Conservation (phyloP, 2,888 invertebrate species). For the Andrena hattorfiana region DNA sequence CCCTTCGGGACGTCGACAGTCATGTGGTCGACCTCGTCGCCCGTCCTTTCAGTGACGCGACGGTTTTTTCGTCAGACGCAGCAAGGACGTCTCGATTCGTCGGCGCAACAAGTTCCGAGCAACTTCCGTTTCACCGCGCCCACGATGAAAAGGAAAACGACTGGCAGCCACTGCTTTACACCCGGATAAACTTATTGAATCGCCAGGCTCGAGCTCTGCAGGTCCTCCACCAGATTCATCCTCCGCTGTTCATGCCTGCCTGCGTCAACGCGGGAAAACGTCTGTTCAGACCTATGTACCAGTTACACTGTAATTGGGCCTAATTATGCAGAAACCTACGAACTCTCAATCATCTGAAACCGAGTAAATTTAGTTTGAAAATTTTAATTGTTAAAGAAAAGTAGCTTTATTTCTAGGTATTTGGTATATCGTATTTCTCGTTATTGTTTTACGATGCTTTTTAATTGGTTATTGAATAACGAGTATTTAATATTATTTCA, state of each 20-base stretch:
- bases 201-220: conserved; percentile 16
- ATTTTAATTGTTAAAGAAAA: no score
- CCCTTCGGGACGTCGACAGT: not conserved
- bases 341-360: no score
- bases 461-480: no score
- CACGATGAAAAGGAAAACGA: conserved; percentile 61
- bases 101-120: conserved; percentile 62
- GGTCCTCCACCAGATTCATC: conserved; percentile 1
- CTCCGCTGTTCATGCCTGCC: not conserved
- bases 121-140: conserved; percentile 52
- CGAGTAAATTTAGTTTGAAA: no score
- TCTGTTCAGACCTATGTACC: not conserved
- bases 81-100: conserved; percentile 2
- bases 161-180: conserved; percentile 57
- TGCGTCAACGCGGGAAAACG: not conserved
- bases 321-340: no score
- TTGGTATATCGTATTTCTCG: no score
- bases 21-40: not conserved
- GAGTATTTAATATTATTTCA: no score
- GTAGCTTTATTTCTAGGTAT: no score
- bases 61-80: conserved; percentile 26
- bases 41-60: not conserved
- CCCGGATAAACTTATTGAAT: conserved; percentile 63
- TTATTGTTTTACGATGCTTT: no score
- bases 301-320: no score